phyloP scores from a whole-genome alignment of 2,113 vertebrate genomes.

The Neodontobutis hainanensis region DNA sequence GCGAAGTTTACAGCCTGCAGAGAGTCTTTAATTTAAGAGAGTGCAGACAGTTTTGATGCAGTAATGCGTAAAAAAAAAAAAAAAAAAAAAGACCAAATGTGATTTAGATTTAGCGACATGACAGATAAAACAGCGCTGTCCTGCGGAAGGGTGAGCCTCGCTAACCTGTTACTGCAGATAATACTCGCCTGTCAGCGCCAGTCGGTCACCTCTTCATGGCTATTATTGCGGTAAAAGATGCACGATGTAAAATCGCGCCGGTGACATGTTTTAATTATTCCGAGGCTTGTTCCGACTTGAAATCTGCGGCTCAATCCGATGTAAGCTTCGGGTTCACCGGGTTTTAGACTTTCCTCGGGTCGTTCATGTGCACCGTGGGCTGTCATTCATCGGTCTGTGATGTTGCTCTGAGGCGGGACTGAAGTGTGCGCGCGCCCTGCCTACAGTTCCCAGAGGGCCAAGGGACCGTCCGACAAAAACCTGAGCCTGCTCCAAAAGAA shows the following conservation, averaged over 20 bases:
- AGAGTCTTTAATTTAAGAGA: neutral
- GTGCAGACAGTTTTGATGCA: neutral
- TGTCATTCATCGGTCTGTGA: conserved; percentile 39
- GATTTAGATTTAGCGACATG: neutral
- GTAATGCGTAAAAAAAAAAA: conserved; percentile 5
- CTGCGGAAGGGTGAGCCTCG: neutral
- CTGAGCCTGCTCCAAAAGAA: conserved; percentile 20
- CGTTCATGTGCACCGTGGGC: conserved; percentile 17
- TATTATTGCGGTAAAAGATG: conserved; percentile 29
- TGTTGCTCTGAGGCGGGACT: conserved; percentile 14
- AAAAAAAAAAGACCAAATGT: too few species aligned
- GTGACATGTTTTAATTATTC: conserved; percentile 7
- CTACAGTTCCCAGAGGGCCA: conserved; percentile 11
- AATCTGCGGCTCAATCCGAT: neutral
- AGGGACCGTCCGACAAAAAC: conserved; percentile 63
- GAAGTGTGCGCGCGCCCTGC: conserved; percentile 39
- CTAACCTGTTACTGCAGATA: conserved; percentile 58
- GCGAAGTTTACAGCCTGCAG: neutral
- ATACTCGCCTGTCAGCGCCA: conserved; percentile 50
- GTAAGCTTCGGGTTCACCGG: neutral
- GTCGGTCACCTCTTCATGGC: conserved; percentile 55
- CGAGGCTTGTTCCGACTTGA: neutral
- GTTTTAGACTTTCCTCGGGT: conserved; percentile 5
- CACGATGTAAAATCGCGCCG: conserved; percentile 31
- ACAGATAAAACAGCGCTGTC: neutral